Evolutionary conservation across 2,113 vertebrate genomes (phyloP).

Genomic region (Notarius quadriscutis): DNA sequence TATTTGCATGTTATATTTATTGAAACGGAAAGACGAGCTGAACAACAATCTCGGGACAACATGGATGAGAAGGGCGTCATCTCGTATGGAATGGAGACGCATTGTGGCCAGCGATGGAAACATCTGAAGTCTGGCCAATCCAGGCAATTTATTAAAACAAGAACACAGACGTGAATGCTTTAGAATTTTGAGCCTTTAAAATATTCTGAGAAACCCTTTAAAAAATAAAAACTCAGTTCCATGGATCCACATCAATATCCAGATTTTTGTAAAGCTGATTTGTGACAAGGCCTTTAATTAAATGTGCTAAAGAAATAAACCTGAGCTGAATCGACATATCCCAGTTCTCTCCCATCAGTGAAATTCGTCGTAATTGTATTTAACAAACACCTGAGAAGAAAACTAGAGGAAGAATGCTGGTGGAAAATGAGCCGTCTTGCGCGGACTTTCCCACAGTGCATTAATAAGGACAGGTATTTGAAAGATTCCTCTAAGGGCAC

Average conservation of each 20-base stretch:
- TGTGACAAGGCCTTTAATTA: not conserved
- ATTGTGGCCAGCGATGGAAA: too few species aligned
- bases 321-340: not conserved
- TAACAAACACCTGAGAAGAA: not conserved
- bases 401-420: not conserved
- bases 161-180: not conserved
- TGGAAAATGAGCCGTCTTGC: conserved; percentile 51
- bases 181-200: not conserved
- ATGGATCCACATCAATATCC: not conserved
- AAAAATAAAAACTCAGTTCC: not conserved
- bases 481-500: conserved; percentile 64
- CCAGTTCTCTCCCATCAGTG: not conserved
- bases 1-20: not conserved
- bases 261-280: not conserved
- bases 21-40: not conserved
- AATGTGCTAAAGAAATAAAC: not conserved
- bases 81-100: too few species aligned
- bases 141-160: not conserved
- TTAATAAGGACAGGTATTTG: conserved; percentile 59
- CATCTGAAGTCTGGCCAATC: too few species aligned
- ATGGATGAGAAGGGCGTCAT: too few species aligned
- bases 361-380: not conserved
- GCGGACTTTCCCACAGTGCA: conserved; percentile 54
- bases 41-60: too few species aligned
- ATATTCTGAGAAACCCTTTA: not conserved